These are phyloP conservation scores for Auanema freiburgensis DNA, from an alignment of 2,888 invertebrate genomes.

Conservation along the genomic window DNA sequence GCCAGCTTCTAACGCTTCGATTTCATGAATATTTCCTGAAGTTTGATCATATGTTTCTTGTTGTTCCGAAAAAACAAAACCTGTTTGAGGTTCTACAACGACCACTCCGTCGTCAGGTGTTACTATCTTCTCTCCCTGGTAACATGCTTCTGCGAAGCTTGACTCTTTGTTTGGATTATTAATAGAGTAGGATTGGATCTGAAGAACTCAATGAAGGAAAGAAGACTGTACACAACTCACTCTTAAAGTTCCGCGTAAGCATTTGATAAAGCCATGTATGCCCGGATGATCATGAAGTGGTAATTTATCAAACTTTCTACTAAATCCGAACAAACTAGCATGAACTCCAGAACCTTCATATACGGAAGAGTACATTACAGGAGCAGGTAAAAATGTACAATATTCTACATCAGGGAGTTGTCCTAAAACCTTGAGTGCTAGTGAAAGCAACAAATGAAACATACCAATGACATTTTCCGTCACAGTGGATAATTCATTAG, in stretches of 20 bases:
- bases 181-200: too few relatives aligned
- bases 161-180: too few relatives aligned
- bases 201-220: too few relatives aligned
- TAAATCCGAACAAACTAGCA: constrained; percentile 11
- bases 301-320: constrained; percentile 7
- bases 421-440: too few relatives aligned
- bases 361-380: too few relatives aligned
- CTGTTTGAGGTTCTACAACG: neutral
- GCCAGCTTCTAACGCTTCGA: constrained; percentile 18
- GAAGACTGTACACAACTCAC: constrained; percentile 5
- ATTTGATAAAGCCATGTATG: constrained; percentile 18
- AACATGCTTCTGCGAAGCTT: constrained; percentile 2
- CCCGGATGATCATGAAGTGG: constrained; percentile 20
- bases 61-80: neutral
- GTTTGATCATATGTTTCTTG: neutral
- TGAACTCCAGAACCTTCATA: too few relatives aligned
- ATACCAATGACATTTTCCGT: too few relatives aligned
- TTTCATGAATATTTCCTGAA: constrained; percentile 19
- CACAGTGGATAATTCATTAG: too few relatives aligned
- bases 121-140: constrained; percentile 7
- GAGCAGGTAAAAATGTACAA: too few relatives aligned
- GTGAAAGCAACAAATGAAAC: too few relatives aligned
- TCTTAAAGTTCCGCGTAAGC: constrained; percentile 16
- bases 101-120: constrained; percentile 7
- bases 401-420: too few relatives aligned